Base-by-base conservation (phyloP, 2,888 invertebrate genomes). In the Petrophora chlorosata region DNA sequence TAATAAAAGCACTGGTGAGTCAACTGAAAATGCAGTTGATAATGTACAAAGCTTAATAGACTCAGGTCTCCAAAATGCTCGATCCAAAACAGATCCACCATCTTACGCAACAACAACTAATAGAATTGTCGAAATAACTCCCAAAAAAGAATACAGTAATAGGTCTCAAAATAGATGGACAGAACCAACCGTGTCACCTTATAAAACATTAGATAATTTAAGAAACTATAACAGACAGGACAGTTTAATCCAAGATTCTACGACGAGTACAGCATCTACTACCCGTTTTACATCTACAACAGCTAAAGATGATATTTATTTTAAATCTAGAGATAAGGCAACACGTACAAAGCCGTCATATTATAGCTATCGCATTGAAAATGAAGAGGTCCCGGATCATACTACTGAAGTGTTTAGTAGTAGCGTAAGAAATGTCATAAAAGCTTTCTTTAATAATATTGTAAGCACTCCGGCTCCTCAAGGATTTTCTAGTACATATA, bases 111-210 rank as follows among this genome's bases (percentile, higher is more conserved):
- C n/a, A n/a, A 41, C 48, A 26, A 67, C 63, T 53, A 53, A 60
- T 14, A 61, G 48, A 5, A 28, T 55, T n/a, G 60, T 42, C 22
- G 61, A 67, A 45, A 66, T 69, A 38, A 57, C 52, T 10, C 48
- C 61, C 1, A 61, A 65, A 28, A 60, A 52, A 50, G 60, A 68
- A 33, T 42, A 58, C 38, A 56, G 59, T 41, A 54, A 67, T 38
- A 62, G 56, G 26, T 49, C 63, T 5, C 57, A 70, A 33, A 62
- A 71, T 39, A 52, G 42, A 39, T 85, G 80, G 63, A 82, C 85
- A 25, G 79, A 85, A 55, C 85, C 91, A 10, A 73, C 82, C 29
- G 82, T 92, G 5, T 92, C 92, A 0, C 91, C 92, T 0, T 92
- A 89, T 53, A 89, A 86, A 64, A 88, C 91, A 19, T 67, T 91